Evolutionary conservation across 2,888 invertebrate species (phyloP).

Genomic region (Itoplectis maculator): DNA sequence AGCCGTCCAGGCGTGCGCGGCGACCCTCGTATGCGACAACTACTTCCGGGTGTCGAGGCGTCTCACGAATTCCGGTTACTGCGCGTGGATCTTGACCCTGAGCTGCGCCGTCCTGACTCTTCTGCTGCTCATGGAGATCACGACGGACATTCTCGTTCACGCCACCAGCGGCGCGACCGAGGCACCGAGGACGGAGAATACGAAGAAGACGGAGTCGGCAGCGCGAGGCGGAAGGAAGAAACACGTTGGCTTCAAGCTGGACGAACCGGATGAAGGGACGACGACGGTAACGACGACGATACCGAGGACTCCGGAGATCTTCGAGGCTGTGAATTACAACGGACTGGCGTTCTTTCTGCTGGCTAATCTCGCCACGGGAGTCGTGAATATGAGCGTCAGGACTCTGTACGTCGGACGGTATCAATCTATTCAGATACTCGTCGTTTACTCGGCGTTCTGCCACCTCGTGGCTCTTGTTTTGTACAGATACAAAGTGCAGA

Average conservation of each 20-base stretch:
- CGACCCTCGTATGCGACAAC: constrained; percentile 85
- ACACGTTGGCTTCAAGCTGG: constrained; percentile 63
- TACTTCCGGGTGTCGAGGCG: constrained; percentile 90
- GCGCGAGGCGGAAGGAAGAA: constrained; percentile 54
- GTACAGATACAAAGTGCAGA: constrained; percentile 75
- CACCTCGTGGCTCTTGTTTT: constrained; percentile 73
- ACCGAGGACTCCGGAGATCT: constrained; percentile 86
- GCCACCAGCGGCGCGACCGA: constrained; percentile 70
- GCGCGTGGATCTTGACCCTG: constrained; percentile 90
- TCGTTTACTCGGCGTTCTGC: constrained; percentile 77
- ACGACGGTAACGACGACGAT: constrained; percentile 8
- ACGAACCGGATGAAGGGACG: constrained; percentile 60
- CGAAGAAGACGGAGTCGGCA: background rate
- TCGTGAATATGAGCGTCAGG: constrained; percentile 90
- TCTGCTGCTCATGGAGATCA: constrained; percentile 86
- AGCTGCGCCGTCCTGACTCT: constrained; percentile 86
- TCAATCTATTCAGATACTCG: constrained; percentile 76
- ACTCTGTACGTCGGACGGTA: constrained; percentile 86
- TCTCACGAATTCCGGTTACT: constrained; percentile 93
- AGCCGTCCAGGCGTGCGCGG: constrained; percentile 81
- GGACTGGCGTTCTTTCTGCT: constrained; percentile 93
- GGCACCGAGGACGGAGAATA: constrained; percentile 67
- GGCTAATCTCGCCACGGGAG: constrained; percentile 94
- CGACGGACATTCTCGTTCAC: constrained; percentile 80
- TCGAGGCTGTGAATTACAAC: constrained; percentile 92